phyloP scores from a whole-genome alignment of 2,888 invertebrate genomes.

The Drosophila incognita region DNA sequence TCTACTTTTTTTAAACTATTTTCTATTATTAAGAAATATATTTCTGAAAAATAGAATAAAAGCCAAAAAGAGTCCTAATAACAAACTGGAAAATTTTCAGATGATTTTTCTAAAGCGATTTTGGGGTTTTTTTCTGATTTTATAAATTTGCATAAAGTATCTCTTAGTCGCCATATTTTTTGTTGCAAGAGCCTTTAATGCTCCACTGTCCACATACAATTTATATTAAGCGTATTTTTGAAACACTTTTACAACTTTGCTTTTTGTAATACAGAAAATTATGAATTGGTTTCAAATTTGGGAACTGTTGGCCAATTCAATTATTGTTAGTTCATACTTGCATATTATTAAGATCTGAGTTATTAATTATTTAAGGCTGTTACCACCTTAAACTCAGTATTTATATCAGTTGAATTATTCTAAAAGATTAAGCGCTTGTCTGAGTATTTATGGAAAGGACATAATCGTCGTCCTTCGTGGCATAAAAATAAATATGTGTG shows the following conservation, averaged over 20 bases:
- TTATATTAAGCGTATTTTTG: neutral
- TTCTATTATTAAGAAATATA: neutral
- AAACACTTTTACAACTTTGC: neutral
- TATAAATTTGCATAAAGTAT: neutral
- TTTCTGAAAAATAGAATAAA: neutral
- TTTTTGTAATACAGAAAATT: neutral
- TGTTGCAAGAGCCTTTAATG: neutral
- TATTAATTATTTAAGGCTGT: neutral
- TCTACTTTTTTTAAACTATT: neutral
- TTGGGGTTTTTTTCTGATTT: neutral
- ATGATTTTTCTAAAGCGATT: neutral
- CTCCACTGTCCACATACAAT: neutral
- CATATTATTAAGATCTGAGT: neutral
- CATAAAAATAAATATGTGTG: neutral
- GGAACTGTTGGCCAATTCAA: neutral
- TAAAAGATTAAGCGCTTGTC: neutral
- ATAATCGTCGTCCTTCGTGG: neutral
- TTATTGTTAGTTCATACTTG: neutral
- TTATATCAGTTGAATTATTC: neutral
- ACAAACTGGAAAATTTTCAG: neutral
- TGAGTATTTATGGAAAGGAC: constrained; percentile 41
- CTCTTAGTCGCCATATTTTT: too few relatives aligned
- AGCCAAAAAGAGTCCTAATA: neutral
- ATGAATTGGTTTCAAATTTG: neutral
- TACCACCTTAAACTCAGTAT: neutral